These are phyloP conservation scores for Dendrocincla tyrannina DNA, from an alignment of 2,797 vertebrate species.

Conservation along the genomic window DNA sequence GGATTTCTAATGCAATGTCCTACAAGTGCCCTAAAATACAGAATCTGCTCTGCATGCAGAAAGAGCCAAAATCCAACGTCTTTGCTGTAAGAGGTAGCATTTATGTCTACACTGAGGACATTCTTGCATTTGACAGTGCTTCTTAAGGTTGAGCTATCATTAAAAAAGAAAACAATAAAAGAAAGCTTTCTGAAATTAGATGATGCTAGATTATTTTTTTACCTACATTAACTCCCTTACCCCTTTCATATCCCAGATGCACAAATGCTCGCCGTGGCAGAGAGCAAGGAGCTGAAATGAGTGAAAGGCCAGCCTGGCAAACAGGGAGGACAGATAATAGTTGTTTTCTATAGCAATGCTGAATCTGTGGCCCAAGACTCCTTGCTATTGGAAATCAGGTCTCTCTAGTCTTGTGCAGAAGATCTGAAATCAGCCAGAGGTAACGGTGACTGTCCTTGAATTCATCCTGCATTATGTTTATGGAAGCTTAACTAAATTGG, in stretches of 20 bases:
- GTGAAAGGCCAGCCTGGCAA: background rate
- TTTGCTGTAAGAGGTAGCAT: background rate
- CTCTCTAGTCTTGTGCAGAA: background rate
- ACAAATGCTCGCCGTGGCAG: background rate
- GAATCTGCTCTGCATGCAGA: background rate
- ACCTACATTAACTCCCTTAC: background rate
- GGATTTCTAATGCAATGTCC: background rate
- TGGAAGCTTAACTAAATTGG: background rate
- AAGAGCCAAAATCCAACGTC: background rate
- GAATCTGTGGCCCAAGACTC: background rate
- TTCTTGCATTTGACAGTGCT: background rate
- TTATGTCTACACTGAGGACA: background rate
- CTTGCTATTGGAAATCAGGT: background rate
- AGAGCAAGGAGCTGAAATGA: background rate
- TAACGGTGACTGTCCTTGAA: background rate
- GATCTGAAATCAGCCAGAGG: background rate
- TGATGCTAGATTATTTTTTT: background rate
- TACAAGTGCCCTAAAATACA: background rate
- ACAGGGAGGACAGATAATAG: background rate
- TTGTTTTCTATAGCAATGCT: background rate
- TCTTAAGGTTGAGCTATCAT: background rate
- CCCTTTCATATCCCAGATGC: background rate
- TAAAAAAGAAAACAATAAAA: background rate
- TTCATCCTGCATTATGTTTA: background rate
- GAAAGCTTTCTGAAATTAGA: background rate